A percentile compares a stretch with the other conserved stretches of the same genome.
Evolutionary conservation across 2,797 vertebrate species (phyloP).

Genomic region (Chromobotia macracanthus): DNA sequence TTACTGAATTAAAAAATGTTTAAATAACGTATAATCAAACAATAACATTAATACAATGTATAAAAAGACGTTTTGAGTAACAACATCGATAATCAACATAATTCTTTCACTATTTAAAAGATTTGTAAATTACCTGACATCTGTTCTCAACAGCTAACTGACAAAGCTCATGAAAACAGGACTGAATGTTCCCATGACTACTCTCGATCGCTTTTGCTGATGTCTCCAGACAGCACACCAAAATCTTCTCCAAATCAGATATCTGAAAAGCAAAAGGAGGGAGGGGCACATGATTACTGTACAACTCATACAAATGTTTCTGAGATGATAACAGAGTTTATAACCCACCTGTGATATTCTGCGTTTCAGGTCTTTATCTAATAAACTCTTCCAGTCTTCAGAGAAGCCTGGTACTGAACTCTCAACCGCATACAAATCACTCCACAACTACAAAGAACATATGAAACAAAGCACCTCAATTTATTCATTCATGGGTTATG

Average conservation of each 20-base stretch:
- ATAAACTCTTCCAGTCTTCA: constrained; percentile 58
- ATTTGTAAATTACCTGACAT: constrained; percentile 67
- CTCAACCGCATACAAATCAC: constrained; percentile 66
- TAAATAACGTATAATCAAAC: too few relatives aligned
- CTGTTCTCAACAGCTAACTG: constrained; percentile 58
- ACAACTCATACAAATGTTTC: not conserved
- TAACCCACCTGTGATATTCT: constrained; percentile 69
- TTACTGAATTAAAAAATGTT: too few relatives aligned
- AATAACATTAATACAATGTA: too few relatives aligned
- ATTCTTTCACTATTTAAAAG: not conserved
- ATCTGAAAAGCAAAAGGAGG: constrained; percentile 55
- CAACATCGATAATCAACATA: not conserved
- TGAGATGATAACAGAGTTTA: not conserved
- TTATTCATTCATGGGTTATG: not conserved
- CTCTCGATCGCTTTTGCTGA: constrained; percentile 4
- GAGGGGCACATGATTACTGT: not conserved
- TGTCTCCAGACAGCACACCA: constrained; percentile 58
- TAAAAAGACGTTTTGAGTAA: too few relatives aligned
- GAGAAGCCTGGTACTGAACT: constrained; percentile 62
- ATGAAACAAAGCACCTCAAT: not conserved
- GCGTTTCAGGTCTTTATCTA: constrained; percentile 66
- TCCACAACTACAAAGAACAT: constrained; percentile 71
- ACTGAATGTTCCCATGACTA: constrained; percentile 56
- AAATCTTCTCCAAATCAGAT: constrained; percentile 58
- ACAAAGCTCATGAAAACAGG: constrained; percentile 68